Conservation (phyloP, 2,113 vertebrate genomes). For the Rousettus leschenaultii region DNA sequence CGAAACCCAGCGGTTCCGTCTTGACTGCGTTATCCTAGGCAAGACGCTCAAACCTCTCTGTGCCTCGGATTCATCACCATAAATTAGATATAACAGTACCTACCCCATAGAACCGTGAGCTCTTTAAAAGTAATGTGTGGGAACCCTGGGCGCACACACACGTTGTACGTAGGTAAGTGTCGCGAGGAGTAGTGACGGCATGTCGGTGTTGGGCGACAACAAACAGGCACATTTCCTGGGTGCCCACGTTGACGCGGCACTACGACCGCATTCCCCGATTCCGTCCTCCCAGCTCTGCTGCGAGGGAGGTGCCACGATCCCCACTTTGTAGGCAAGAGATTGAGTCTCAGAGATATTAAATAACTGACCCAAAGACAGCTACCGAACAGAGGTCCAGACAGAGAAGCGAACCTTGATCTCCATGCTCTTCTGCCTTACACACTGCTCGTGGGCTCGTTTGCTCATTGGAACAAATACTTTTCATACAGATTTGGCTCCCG, state of each 20-base stretch:
- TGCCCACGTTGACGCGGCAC: accelerated
- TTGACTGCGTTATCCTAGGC: not conserved
- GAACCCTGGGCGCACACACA: accelerated
- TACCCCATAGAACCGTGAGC: not conserved
- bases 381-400: not conserved
- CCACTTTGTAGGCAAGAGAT: not conserved
- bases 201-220: accelerated
- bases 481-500: not conserved
- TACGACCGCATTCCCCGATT: not conserved
- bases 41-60: not conserved
- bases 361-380: not conserved
- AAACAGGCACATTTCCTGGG: not conserved
- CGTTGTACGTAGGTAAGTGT: accelerated
- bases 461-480: not conserved
- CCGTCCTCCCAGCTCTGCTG: not conserved
- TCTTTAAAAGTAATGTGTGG: not conserved
- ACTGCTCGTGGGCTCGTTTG: not conserved
- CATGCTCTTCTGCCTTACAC: not conserved
- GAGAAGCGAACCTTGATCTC: not conserved
- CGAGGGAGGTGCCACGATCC: not conserved
- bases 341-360: not conserved
- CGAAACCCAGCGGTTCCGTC: not conserved
- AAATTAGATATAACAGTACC: not conserved
- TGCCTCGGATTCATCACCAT: not conserved
- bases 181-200: accelerated